Evolutionary conservation across 2,113 vertebrate species (phyloP).

Genomic region (Probosciger aterrimus): DNA sequence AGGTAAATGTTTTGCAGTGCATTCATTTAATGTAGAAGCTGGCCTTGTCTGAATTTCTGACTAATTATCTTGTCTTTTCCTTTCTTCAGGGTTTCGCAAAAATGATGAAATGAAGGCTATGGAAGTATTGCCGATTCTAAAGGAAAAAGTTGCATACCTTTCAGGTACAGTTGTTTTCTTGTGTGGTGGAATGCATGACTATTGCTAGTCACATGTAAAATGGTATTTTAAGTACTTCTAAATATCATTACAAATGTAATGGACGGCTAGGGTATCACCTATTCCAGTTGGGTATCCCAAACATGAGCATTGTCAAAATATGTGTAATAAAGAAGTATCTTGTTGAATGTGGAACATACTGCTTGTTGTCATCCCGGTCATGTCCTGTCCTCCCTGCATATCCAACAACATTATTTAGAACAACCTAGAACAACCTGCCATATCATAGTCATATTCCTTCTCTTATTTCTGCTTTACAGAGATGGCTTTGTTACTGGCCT

Average conservation of each 20-base stretch:
- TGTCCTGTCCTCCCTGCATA: background rate
- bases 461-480: background rate
- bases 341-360: background rate
- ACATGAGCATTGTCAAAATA: background rate
- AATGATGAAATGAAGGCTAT: constrained; percentile 98
- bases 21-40: background rate
- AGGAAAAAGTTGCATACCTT: constrained; percentile 96
- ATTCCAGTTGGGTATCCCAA: background rate
- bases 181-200: background rate
- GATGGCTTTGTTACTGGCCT: background rate
- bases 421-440: background rate
- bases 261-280: background rate
- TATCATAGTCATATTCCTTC: background rate
- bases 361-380: fast-evolving
- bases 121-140: constrained; percentile 95
- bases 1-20: background rate
- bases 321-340: background rate
- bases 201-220: background rate
- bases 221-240: background rate
- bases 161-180: constrained; percentile 81
- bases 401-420: background rate
- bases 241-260: background rate
- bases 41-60: background rate
- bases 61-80: constrained; percentile 7
- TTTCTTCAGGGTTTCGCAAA: constrained; percentile 90